Conservation (phyloP, 2,113 vertebrate species). For the Calonectris borealis region DNA sequence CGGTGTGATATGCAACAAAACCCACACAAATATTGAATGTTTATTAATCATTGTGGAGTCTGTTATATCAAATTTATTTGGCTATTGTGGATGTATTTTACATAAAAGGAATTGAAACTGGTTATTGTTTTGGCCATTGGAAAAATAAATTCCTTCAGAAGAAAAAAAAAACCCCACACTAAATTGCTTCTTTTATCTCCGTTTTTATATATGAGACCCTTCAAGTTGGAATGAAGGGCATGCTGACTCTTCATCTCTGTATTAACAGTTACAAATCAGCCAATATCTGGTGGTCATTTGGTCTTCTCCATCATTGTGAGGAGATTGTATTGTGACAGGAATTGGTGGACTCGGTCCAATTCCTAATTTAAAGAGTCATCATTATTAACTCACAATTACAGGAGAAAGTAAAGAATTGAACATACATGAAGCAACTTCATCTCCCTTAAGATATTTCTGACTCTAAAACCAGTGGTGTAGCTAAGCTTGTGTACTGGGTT, state of each 20-base stretch:
- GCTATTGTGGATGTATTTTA: not conserved
- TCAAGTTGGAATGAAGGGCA: not conserved
- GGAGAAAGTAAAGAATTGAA: not conserved
- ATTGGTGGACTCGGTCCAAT: not conserved
- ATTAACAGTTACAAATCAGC: not conserved
- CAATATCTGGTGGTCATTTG: not conserved
- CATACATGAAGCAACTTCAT: not conserved
- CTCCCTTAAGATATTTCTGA: not conserved
- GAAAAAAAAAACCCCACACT: not conserved
- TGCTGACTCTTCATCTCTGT: not conserved
- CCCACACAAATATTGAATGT: not conserved
- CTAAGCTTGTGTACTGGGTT: not conserved
- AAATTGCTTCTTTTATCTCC: not conserved
- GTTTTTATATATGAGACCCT: not conserved
- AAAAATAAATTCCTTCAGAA: not conserved
- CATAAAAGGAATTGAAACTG: not conserved
- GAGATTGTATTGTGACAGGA: not conserved
- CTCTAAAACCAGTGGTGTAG: not conserved
- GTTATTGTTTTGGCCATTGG: not conserved
- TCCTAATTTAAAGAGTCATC: not conserved
- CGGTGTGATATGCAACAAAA: not conserved
- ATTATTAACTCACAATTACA: not conserved
- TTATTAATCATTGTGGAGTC: not conserved
- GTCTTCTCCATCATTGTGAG: not conserved
- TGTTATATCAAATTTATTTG: not conserved